Evolutionary conservation across 2,797 vertebrate species (phyloP).

Genomic region (Hoplostethus atlanticus): DNA sequence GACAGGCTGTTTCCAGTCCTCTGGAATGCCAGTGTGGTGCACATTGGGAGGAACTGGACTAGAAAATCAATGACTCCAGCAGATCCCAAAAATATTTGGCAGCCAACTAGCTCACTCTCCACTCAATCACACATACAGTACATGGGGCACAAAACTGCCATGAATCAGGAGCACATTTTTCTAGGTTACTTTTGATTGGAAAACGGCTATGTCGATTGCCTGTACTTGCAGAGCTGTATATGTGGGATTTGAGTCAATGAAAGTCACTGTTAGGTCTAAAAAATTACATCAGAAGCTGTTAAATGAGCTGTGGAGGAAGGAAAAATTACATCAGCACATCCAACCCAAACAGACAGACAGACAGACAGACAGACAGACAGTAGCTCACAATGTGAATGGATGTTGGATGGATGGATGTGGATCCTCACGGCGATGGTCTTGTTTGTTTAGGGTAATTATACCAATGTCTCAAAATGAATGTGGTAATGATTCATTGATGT

Average conservation of each 20-base stretch:
- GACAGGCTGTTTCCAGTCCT: slow-evolving; percentile 52
- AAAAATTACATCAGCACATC: neutral
- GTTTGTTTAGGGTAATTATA: too few species aligned
- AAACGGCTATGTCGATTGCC: neutral
- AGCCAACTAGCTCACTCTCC: slow-evolving; percentile 44
- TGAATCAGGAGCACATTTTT: slow-evolving; percentile 6
- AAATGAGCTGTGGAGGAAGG: neutral
- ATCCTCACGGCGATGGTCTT: too few species aligned
- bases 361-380: neutral
- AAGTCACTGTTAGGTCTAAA: neutral
- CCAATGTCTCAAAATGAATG: too few species aligned
- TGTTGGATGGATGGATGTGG: too few species aligned
- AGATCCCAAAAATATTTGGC: slow-evolving; percentile 68
- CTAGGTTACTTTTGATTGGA: neutral
- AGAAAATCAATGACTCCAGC: slow-evolving; percentile 77
- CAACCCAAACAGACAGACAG: neutral
- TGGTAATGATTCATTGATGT: too few species aligned
- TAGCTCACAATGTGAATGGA: too few species aligned
- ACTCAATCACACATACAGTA: slow-evolving; percentile 30
- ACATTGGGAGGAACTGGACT: slow-evolving; percentile 77
- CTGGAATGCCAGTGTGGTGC: slow-evolving; percentile 70
- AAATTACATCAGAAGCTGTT: neutral
- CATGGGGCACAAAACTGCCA: slow-evolving; percentile 8
- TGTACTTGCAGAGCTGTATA: slow-evolving; percentile 11
- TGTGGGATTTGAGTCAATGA: neutral